phyloP scores from a whole-genome alignment of 1,140 invertebrate genomes.

The Drosophila nigromelanica region DNA sequence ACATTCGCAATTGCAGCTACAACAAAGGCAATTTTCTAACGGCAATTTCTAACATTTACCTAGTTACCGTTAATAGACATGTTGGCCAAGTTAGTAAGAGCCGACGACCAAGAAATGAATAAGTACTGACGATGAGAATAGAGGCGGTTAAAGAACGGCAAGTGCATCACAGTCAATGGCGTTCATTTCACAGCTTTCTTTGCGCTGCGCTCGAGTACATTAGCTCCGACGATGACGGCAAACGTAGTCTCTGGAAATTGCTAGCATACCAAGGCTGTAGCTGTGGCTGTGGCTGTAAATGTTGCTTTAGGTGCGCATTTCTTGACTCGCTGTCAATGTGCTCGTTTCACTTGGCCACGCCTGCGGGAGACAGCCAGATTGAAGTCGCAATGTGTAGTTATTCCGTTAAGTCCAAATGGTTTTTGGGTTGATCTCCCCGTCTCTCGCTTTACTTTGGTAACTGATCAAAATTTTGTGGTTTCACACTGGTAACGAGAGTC shows the following conservation, averaged over 20 bases:
- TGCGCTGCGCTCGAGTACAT: constrained; percentile 58
- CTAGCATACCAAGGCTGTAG: neutral
- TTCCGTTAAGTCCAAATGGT: constrained; percentile 60
- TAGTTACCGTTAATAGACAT: constrained; percentile 82
- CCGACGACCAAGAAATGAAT: constrained; percentile 66
- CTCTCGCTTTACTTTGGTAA: neutral
- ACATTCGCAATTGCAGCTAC: constrained; percentile 39
- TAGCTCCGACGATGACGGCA: constrained; percentile 16
- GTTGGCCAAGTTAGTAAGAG: constrained; percentile 74
- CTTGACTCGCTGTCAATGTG: constrained; percentile 48
- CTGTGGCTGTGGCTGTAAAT: neutral
- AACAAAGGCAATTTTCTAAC: constrained; percentile 75
- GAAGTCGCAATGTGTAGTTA: constrained; percentile 58
- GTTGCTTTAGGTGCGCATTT: constrained; percentile 48
- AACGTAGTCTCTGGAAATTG: constrained; percentile 40
- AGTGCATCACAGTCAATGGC: constrained; percentile 24
- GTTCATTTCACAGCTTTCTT: constrained; percentile 60
- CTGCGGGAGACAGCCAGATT: neutral
- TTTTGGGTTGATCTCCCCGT: constrained; percentile 42
- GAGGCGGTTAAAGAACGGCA: constrained; percentile 2
- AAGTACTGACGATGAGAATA: constrained; percentile 44
- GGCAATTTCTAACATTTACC: constrained; percentile 79
- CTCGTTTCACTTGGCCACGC: constrained; percentile 43
- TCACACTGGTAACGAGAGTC: constrained; percentile 16
- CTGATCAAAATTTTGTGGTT: constrained; percentile 50